Evolutionary conservation across 2,888 invertebrate genomes (phyloP).

Genomic region (Troides aeacus): DNA sequence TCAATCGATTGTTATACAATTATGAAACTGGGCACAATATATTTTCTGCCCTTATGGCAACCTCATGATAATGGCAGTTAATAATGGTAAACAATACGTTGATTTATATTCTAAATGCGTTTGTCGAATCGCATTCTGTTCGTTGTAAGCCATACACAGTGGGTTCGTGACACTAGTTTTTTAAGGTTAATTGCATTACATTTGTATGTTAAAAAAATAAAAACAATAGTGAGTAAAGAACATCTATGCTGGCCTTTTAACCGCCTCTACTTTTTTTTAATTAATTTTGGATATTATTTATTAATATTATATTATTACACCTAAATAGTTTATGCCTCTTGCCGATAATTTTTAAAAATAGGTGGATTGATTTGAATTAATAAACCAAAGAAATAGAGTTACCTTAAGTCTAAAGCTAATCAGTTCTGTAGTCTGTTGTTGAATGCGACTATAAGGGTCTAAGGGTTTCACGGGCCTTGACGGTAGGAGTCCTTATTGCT

Average conservation of each 20-base stretch:
- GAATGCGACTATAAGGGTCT: no score
- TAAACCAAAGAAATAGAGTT: no score
- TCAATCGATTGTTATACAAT: not conserved
- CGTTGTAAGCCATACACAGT: not conserved
- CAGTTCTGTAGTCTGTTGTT: no score
- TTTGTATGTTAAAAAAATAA: not conserved
- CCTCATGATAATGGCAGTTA: constrained; percentile 4
- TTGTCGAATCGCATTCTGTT: not conserved
- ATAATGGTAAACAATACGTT: constrained; percentile 1
- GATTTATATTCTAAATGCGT: constrained; percentile 12
- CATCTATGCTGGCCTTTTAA: not conserved
- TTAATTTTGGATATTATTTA: not conserved
- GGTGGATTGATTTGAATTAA: no score
- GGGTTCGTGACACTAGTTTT: not conserved
- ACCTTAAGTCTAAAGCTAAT: no score
- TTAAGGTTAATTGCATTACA: not conserved
- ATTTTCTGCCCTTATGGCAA: constrained; percentile 3
- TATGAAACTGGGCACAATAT: constrained; percentile 4
- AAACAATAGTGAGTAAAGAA: not conserved
- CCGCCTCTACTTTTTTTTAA: not conserved
- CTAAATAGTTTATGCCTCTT: no score
- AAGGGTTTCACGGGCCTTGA: no score
- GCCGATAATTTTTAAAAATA: no score
- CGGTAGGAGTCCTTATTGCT: no score
- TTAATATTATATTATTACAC: not conserved